Evolutionary conservation across 2,888 invertebrate species (phyloP).

Genomic region (Apamea anceps): DNA sequence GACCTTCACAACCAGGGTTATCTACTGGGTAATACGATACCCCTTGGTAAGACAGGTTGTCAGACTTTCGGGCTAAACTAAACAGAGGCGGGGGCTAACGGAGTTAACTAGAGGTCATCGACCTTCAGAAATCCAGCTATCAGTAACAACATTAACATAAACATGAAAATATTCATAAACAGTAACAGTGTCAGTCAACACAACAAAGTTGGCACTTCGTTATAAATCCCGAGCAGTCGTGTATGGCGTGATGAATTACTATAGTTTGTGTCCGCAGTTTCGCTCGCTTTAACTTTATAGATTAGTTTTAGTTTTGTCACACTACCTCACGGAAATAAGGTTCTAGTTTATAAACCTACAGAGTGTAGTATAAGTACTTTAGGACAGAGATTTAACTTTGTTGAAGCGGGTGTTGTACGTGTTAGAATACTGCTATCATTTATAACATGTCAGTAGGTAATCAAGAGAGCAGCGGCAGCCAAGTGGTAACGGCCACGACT

Average conservation of each 20-base stretch:
- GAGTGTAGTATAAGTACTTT: conserved; percentile 5
- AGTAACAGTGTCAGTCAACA: conserved; percentile 3
- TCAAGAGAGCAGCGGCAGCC: too few relatives aligned
- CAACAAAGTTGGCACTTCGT: background rate
- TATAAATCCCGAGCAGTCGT: background rate
- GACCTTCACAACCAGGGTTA: too few relatives aligned
- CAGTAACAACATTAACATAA: conserved; percentile 11
- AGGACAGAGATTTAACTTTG: background rate
- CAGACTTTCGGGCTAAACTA: too few relatives aligned
- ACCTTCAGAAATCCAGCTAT: background rate
- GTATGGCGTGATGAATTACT: conserved; percentile 36
- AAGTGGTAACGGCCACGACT: too few relatives aligned
- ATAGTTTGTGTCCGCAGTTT: conserved; percentile 13
- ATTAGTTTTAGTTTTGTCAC: conserved; percentile 31
- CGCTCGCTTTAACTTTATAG: conserved; percentile 29
- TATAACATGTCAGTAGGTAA: background rate
- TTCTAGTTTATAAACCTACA: background rate
- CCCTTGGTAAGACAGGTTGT: too few relatives aligned
- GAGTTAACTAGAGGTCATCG: background rate
- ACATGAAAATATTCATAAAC: background rate
- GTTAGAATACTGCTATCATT: background rate
- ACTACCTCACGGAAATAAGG: conserved; percentile 8
- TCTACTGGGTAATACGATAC: too few relatives aligned
- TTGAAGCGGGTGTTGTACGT: background rate
- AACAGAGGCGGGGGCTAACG: too few relatives aligned